These are phyloP conservation scores for Drosophila watanabei DNA, from an alignment of 1,140 invertebrate species.

Conservation along the genomic window DNA sequence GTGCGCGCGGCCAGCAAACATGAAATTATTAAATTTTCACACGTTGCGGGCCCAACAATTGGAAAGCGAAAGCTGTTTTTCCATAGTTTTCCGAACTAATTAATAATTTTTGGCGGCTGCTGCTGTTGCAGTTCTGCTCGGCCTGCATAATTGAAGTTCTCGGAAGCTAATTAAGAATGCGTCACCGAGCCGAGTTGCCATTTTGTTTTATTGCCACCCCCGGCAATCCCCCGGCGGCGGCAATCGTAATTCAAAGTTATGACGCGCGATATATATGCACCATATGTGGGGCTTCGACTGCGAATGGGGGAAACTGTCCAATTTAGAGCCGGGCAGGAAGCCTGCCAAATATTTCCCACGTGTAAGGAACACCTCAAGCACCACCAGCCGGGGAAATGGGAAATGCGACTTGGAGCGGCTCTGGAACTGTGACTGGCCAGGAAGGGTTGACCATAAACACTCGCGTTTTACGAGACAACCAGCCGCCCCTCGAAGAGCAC, in stretches of 20 bases:
- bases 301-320: conserved; percentile 9
- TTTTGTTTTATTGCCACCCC: conserved; percentile 39
- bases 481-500: conserved; percentile 20
- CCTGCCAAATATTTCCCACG: conserved; percentile 67
- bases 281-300: conserved; percentile 42
- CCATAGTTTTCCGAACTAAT: conserved; percentile 42
- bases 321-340: conserved; percentile 50
- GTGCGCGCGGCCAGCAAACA: conserved; percentile 37
- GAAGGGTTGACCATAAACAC: conserved; percentile 73
- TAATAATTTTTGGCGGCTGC: conserved; percentile 34
- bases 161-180: conserved; percentile 42
- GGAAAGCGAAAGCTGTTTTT: conserved; percentile 30
- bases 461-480: conserved; percentile 66
- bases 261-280: conserved; percentile 14
- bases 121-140: conserved; percentile 16
- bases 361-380: conserved; percentile 45
- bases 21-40: conserved; percentile 77
- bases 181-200: conserved; percentile 38
- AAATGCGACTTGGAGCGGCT: conserved; percentile 18
- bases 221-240: background rate
- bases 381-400: conserved; percentile 10
- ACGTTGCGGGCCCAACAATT: conserved; percentile 46
- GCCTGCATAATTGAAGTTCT: conserved; percentile 21
- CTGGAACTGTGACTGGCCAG: conserved; percentile 6
- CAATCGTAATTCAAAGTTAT: conserved; percentile 48